Evolutionary conservation across 2,113 vertebrate genomes (phyloP).

Genomic region (Litocranius walleri): DNA sequence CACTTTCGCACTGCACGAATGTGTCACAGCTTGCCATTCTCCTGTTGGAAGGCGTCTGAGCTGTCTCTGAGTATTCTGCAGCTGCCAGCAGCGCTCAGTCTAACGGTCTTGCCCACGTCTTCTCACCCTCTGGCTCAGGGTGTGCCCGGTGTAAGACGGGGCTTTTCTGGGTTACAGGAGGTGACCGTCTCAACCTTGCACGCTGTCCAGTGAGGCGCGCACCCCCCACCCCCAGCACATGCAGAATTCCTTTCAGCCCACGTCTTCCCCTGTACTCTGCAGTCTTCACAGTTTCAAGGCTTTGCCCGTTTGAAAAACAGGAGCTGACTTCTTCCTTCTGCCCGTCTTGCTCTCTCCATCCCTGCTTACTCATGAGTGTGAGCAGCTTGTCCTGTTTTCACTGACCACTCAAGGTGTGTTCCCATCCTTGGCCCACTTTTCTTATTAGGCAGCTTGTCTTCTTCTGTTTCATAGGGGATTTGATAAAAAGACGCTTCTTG

Average conservation of each 20-base stretch:
- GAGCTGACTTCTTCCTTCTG: rapidly evolving
- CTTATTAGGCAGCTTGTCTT: not conserved
- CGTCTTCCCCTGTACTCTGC: rapidly evolving
- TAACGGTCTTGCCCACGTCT: rapidly evolving
- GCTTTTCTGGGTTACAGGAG: not conserved
- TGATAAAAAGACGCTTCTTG: rapidly evolving
- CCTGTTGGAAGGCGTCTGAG: rapidly evolving
- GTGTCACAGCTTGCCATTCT: rapidly evolving
- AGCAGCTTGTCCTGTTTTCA: not conserved
- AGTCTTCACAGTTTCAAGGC: rapidly evolving
- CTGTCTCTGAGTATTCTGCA: not conserved
- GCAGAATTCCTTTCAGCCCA: rapidly evolving
- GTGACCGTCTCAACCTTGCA: rapidly evolving
- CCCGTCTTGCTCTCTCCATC: rapidly evolving
- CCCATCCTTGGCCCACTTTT: not conserved
- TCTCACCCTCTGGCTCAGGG: rapidly evolving
- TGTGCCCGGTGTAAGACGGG: not conserved
- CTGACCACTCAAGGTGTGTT: not conserved
- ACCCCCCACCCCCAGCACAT: rapidly evolving
- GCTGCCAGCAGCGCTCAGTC: rapidly evolving
- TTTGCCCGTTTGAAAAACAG: rapidly evolving
- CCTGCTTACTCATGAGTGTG: rapidly evolving
- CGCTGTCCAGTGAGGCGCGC: rapidly evolving
- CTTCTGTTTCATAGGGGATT: not conserved
- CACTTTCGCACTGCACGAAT: rapidly evolving